These are phyloP conservation scores for Orussus abietinus DNA, from an alignment of 1,140 invertebrate genomes.

Conservation along the genomic window DNA sequence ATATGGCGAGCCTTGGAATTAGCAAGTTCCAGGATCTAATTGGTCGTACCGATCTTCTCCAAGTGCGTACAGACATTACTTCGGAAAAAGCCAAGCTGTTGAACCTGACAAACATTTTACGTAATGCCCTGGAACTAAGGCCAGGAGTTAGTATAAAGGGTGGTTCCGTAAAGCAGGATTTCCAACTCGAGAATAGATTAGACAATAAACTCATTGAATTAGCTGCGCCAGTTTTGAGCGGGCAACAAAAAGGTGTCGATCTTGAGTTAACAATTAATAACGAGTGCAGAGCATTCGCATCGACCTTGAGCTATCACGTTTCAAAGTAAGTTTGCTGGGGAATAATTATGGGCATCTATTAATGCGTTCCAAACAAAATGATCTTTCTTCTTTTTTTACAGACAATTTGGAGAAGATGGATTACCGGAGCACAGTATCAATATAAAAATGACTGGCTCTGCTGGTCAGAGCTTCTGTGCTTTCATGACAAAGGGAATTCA, in stretches of 20 bases:
- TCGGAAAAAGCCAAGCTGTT: constrained; percentile 79
- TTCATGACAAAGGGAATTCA: constrained; percentile 89
- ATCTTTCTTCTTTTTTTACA: constrained; percentile 44
- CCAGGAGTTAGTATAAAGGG: constrained; percentile 89
- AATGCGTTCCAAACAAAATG: too few relatives aligned
- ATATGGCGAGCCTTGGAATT: constrained; percentile 90
- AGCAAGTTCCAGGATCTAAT: constrained; percentile 88
- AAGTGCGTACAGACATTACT: constrained; percentile 51
- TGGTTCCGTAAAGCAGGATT: constrained; percentile 83
- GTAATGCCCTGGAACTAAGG: constrained; percentile 84
- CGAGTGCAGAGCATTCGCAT: constrained; percentile 87
- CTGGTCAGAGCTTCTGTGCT: constrained; percentile 99
- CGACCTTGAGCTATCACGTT: constrained; percentile 92
- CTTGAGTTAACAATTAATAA: constrained; percentile 85
- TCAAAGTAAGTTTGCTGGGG: constrained; percentile 84
- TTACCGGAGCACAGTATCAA: constrained; percentile 82
- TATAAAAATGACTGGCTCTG: constrained; percentile 87
- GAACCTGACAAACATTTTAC: constrained; percentile 81
- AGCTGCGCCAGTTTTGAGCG: constrained; percentile 71
- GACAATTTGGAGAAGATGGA: constrained; percentile 85
- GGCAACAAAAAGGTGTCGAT: constrained; percentile 62
- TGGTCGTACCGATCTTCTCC: constrained; percentile 88
- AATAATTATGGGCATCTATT: too few relatives aligned
- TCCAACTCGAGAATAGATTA: constrained; percentile 83
- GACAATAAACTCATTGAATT: constrained; percentile 82